phyloP scores from a whole-genome alignment of 1,140 invertebrate genomes.

The Pissodes strobi region DNA sequence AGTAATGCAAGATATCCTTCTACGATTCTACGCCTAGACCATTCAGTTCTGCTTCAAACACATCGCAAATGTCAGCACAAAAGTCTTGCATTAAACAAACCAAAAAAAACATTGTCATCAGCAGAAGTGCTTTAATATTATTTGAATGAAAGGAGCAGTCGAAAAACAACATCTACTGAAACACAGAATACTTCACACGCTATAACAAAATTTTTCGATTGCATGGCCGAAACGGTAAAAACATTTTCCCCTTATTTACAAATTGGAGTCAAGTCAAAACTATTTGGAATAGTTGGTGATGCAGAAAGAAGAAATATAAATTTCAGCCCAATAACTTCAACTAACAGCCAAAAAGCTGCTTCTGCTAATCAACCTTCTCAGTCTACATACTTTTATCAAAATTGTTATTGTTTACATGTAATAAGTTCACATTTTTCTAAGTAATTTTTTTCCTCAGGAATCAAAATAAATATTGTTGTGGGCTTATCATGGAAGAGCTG shows the following conservation, averaged over 20 bases:
- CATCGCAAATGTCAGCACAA: constrained; percentile 3
- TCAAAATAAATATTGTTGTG: too few relatives aligned
- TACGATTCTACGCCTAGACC: neutral
- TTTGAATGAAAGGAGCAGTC: constrained; percentile 1
- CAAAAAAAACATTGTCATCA: neutral
- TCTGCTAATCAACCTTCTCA: too few relatives aligned
- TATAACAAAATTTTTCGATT: too few relatives aligned
- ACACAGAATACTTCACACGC: neutral
- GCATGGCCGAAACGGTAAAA: too few relatives aligned
- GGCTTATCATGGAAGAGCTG: too few relatives aligned
- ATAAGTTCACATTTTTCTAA: too few relatives aligned
- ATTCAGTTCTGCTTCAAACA: constrained; percentile 1
- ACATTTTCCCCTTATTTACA: neutral
- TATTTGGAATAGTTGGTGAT: neutral
- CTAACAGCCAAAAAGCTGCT: too few relatives aligned
- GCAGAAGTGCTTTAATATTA: constrained; percentile 4
- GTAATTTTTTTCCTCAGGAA: too few relatives aligned
- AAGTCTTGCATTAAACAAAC: constrained; percentile 1
- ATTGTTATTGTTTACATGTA: too few relatives aligned
- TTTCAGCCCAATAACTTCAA: too few relatives aligned
- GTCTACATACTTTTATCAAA: too few relatives aligned
- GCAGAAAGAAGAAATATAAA: too few relatives aligned
- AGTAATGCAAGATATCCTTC: neutral
- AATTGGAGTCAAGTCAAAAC: neutral
- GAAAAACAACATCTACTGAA: neutral